Evolutionary conservation across 2,888 invertebrate species (phyloP), one percentile per base, ranked within the genome.

Genomic region (Heliconius hortense): DNA sequence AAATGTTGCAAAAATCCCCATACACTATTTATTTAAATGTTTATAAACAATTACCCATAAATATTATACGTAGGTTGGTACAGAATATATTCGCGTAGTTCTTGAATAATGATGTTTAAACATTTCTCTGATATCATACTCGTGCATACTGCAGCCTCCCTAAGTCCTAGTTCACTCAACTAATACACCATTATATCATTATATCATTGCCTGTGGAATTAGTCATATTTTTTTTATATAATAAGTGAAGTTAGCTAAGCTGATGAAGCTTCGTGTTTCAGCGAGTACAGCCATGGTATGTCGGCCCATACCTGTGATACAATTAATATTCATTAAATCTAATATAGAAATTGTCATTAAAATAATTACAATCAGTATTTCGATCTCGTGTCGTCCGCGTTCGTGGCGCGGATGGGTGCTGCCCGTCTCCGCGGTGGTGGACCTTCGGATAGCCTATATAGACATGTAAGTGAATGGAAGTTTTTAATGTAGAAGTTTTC

Each of bases 11-110:
- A 66, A 73, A 62, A 39, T 64, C 48, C 71, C 69, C 48, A 60
- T 69, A 48, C 56, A 74, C 71, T 21, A 68, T 76, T 75, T 64
- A 76, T 74, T 73, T 73, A 70, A 82, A 80, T 81, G 82, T 81
- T 83, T 82, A 83, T 86, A 87, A 83, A 82, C 83, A 76, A 84
- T 86, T 87, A 87, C 85, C 85, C 84, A 84, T 82, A 76, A 83
- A 82, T 86, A 85, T 84, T 86, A 82, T 84, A 83, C 82, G 81
- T 84, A 82, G 78, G 78, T 75, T 69, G 66, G 66, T 78, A 75
- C 77, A 76, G 63, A 78, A 80, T 83, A 85, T 82, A 83, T 82
- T 80, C 82, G 82, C 74, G 84, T 84, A 86, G 85, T 83, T 83
- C 82, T 83, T 84, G 82, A 84, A 85, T 85, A 84, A 74, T 83